Evolutionary conservation across 2,888 invertebrate species (phyloP).

Genomic region (Heteropelma amictum): DNA sequence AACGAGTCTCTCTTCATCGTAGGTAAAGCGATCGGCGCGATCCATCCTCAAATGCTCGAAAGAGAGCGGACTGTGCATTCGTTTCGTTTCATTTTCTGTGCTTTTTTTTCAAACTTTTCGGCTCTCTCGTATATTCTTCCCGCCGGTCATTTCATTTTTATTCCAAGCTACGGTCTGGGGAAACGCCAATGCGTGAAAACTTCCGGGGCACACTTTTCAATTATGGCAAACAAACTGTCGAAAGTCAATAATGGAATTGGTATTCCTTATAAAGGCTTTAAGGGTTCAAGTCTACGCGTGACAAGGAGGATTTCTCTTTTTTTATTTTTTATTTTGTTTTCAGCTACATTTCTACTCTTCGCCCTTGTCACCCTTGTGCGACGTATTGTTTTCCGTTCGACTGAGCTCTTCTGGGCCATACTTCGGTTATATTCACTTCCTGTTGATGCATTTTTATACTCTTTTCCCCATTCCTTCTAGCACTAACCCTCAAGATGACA

Average conservation of each 20-base stretch:
- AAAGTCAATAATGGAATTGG: constrained; percentile 52
- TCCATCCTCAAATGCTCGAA: constrained; percentile 26
- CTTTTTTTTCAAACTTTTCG: background rate
- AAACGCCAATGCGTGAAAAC: constrained; percentile 42
- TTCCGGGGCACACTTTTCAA: constrained; percentile 54
- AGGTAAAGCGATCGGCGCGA: constrained; percentile 48
- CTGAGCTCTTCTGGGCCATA: constrained; percentile 29
- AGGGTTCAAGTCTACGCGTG: constrained; percentile 23
- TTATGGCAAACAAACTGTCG: constrained; percentile 35
- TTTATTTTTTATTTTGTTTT: constrained; percentile 10
- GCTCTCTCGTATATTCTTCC: constrained; percentile 4
- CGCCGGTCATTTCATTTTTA: constrained; percentile 44
- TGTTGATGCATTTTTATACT: constrained; percentile 23
- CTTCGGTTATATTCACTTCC: constrained; percentile 16
- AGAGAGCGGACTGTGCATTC: background rate
- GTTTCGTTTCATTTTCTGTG: too few relatives aligned
- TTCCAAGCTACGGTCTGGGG: constrained; percentile 46
- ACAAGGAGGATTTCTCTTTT: constrained; percentile 16
- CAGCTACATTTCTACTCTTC: background rate
- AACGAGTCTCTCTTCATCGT: constrained; percentile 52
- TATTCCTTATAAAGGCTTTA: constrained; percentile 55
- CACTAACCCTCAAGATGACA: constrained; percentile 10
- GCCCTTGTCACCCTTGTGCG: background rate
- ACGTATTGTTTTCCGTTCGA: constrained; percentile 52
- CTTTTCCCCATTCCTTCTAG: background rate